Evolutionary conservation across 92 coral and sea anemone species (phyloP), one percentile per base, ranked within the genome.

Genomic region (Phenganax marumi): DNA sequence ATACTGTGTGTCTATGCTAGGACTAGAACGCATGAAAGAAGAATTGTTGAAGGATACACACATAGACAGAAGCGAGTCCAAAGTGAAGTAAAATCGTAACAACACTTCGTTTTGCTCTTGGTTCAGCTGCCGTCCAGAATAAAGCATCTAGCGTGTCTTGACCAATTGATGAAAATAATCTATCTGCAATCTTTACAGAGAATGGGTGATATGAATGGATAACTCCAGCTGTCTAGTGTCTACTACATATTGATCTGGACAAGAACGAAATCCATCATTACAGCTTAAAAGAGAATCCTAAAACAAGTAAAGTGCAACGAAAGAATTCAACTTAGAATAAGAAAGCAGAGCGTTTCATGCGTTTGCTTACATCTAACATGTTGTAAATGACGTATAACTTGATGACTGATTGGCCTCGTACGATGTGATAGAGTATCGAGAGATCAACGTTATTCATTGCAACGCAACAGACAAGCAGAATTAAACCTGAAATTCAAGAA

Each of bases 81-180:
- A 95, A 95, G 68, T 95, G 98, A 50, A 97, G 87, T 64, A 95
- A 79, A 53, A 91, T 91, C 47, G 90, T 97, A 65, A 92, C 76
- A n/a, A 92, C 84, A 55, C 97, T 83, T 71, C 89, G 85, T 82
- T 89, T 84, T 65, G 89, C 97, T 68, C 88, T 90, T n/a, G 92
- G 97, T 74, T 92, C 98, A 50, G 98, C 93, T 8, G 97, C 98
- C 16, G 98, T 95, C 97, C 96, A 95, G 82, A 95, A 95, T 57
- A 95, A 82, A 46, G 97, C 90, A 87, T 95, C 98, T 60, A 95
- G 83, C 52, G 93, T 91, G 70, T 95, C 98, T 89, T 95, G 98
- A 21, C 98, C 98, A 89, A 95, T 87, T 10, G 98, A 95, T 1
- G 98, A 95, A 81, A 91, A 95, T 70, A 95, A 83, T 52, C 98